phyloP scores from a whole-genome alignment of 2,797 vertebrate genomes.

The Phylloscopus collybita region DNA sequence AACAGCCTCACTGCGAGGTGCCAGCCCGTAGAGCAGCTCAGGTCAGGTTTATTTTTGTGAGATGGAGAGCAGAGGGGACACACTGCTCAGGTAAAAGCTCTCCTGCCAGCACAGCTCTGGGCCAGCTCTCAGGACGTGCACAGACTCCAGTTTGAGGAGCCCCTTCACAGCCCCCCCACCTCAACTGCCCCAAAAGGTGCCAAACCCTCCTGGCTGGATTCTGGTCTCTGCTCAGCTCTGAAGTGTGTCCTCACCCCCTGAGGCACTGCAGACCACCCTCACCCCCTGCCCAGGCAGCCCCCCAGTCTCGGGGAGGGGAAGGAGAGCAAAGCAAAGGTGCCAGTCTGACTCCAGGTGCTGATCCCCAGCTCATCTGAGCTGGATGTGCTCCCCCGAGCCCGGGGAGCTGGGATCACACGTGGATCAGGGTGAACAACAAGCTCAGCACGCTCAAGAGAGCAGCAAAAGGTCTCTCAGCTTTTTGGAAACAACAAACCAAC shows the following conservation, averaged over 20 bases:
- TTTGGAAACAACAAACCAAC: neutral
- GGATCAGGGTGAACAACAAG: accelerated
- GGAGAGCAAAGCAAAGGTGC: neutral
- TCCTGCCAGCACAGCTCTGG: neutral
- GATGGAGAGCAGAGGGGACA: neutral
- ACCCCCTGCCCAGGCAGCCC: neutral
- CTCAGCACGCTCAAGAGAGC: neutral
- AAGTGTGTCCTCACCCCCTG: neutral
- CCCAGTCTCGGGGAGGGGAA: neutral
- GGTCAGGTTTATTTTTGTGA: neutral
- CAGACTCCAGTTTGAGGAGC: neutral
- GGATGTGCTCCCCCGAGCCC: neutral
- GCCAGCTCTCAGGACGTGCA: neutral
- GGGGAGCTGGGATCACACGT: accelerated
- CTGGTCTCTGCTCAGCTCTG: neutral
- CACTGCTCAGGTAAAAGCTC: neutral
- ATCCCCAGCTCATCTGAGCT: accelerated
- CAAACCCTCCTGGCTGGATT: neutral
- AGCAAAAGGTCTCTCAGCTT: accelerated
- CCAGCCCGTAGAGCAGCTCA: accelerated
- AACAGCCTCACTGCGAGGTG: neutral
- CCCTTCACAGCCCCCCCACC: neutral
- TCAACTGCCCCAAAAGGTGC: neutral
- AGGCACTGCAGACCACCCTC: neutral
- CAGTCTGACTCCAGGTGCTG: accelerated